Base-by-base conservation (phyloP, 2,888 invertebrate genomes). In the Dynastes tityus region DNA sequence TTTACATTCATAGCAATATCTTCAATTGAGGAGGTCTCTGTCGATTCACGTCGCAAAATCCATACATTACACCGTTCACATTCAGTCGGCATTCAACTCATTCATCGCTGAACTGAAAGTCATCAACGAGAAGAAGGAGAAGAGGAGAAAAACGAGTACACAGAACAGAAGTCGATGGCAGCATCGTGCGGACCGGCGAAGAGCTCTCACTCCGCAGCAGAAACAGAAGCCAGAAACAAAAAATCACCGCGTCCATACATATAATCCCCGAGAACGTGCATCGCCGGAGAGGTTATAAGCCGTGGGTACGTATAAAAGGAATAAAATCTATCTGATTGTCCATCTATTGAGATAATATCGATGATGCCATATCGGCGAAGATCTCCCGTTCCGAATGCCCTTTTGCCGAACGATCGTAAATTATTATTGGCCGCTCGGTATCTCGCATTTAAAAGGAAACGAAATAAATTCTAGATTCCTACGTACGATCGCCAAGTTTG, bases 301-400 rank as follows among this genome's bases (percentile, higher is more conserved):
- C 67, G 49, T 49, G 9, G 27, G 67, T 68, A 68, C 45, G n/a
- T 68, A 68, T 45, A 68, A 68, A 68, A 68, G 67, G 67, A 37
- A 68, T 68, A 73, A 71, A 73, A 58, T 73, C 58, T 40, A 61
- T 77, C 71, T 71, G 70, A 77, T 77, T 64, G 70, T 71, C 64
- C 63, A 77, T 77, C 77, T 77, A 64, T 77, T 71, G 77, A 68
- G 68, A 77, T 77, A 77, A 77, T 71, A 71, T 77, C 77, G 63
- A 77, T 77, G 63, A 77, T 77, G 70, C 77, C 71, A 77, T 77
- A 77, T 70, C 77, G 70, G 77, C 40, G 73, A 29, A 55, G 37
- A 73, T 73, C 73, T 58, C 9, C 58, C 58, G 58, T 45, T 32
- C 3, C 37, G 71, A 37, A n/a, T 73, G 37, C 58, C 71, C 58